phyloP scores from a whole-genome alignment of 2,888 invertebrate species.

The Nomada hirtipes region DNA sequence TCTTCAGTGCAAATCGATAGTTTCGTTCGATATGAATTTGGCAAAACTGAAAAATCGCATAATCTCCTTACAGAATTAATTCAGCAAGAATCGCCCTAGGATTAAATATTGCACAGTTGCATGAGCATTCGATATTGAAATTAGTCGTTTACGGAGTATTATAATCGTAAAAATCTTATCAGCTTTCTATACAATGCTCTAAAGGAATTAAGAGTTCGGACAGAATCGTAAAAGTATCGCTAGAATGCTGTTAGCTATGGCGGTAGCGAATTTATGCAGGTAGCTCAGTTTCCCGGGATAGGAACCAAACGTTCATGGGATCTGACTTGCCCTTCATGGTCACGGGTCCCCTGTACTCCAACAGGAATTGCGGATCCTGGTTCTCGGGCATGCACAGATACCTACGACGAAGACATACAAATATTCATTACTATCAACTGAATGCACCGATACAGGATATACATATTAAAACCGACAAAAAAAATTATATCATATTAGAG shows the following conservation, averaged over 20 bases:
- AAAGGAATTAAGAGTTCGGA: constrained; percentile 9
- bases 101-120: not conserved
- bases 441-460: no score
- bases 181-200: constrained; percentile 5
- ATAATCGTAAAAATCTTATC: constrained; percentile 32
- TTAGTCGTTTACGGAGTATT: not conserved
- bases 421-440: not conserved
- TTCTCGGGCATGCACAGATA: constrained; percentile 93
- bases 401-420: constrained; percentile 85
- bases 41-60: not conserved
- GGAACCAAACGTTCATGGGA: constrained; percentile 97
- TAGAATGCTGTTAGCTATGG: constrained; percentile 54
- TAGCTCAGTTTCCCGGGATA: constrained; percentile 86
- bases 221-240: constrained; percentile 69
- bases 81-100: not conserved
- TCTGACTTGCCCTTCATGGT: constrained; percentile 97
- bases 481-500: no score
- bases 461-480: no score
- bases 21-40: no score
- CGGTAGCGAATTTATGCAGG: constrained; percentile 68
- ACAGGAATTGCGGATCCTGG: constrained; percentile 92
- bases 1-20: not conserved
- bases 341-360: constrained; percentile 94
- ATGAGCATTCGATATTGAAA: not conserved
- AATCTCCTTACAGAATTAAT: not conserved